Base-by-base conservation (phyloP, 1,140 invertebrate genomes). In the Drosophila watanabei region DNA sequence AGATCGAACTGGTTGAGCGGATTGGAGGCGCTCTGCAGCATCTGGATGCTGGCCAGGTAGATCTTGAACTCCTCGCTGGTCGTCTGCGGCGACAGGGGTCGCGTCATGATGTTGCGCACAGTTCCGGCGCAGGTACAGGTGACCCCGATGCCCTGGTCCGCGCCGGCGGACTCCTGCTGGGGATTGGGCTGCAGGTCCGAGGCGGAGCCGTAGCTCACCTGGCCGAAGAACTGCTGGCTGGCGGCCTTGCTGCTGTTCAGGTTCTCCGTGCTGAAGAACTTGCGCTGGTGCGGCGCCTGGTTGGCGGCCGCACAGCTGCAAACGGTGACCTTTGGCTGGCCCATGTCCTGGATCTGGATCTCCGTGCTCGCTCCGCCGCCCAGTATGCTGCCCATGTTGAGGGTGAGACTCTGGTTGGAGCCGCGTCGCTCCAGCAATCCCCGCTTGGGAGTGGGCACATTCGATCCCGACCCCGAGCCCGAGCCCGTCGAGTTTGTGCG, bases 321-420 rank as follows among this genome's bases (percentile, higher is more conserved):
- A 0, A 82, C 82, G 0, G 79, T 78, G 0, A 86, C 64, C 51
- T 91, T 90, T 1, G 86, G 82, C 7, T 85, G 85, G 9, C 65
- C 51, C 39, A 84, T n/a, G 16, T 79, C 82, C 62, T 63, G 52
- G 5, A 48, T 66, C 10, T 41, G 37, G 2, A 63, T 66, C 43
- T 61, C 80, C 0, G 64, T 75, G 24, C 33, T 54, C 14, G 71
- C 39, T 20, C 70, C 62, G 0, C 30, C 58, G 1, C 70, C 70
- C 39, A 71, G 51, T n/a, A 85, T 83, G 94, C 94, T 82, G 24
- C 61, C 79, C 91, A 95, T 94, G 41, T 94, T 95, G 10, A 98
- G 95, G 4, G 97, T 98, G 1, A 98, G 94, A 57, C 96, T 97
- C 7, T 97, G 97, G 92, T 97, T 98, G 11, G 97, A 98, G 61